Base-by-base conservation (phyloP, 2,797 vertebrate species). In the Merluccius polli region DNA sequence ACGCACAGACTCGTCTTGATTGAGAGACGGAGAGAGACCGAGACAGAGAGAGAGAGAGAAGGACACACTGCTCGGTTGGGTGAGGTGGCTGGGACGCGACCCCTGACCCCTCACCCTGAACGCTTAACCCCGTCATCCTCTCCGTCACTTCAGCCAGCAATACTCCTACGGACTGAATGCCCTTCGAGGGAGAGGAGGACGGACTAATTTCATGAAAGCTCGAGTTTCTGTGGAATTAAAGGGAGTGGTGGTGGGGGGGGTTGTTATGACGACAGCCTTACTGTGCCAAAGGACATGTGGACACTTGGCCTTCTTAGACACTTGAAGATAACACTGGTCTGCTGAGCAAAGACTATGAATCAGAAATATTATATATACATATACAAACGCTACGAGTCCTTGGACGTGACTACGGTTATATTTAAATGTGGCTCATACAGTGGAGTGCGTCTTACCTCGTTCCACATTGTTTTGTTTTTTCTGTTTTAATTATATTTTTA, bases 321-420 rank as follows among this genome's bases (percentile, higher is more conserved):
- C 90, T 89, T 84, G 78, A 44, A 82, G 35, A 29, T 76, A 82
- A 81, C 79, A 79, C 84, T 67, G 76, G 71, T 83, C 79, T 75
- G 72, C 82, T 86, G 80, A 79, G 85, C 83, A 81, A 84, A 87
- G 80, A 86, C 86, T 82, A 88, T 81, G 81, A 83, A 80, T 89
- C 83, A 82, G 83, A 88, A 73, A 84, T 73, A 82, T 80, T 74
- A 79, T 73, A 82, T 76, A 78, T n/a, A 83, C 79, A 86, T 75
- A 87, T 84, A 80, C 77, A 82, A 84, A 90, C 87, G 80, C 85
- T 92, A 91, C 80, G 80, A 91, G 86, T 89, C 86, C 81, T 88
- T 78, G 87, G 89, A 90, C 90, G 85, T 92, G 87, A 92, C 93
- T 93, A 93, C 93, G 93, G 90, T 89, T 93, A 89, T 94, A 93